phyloP scores from a whole-genome alignment of 2,888 invertebrate genomes.

The Leuctra nigra region DNA sequence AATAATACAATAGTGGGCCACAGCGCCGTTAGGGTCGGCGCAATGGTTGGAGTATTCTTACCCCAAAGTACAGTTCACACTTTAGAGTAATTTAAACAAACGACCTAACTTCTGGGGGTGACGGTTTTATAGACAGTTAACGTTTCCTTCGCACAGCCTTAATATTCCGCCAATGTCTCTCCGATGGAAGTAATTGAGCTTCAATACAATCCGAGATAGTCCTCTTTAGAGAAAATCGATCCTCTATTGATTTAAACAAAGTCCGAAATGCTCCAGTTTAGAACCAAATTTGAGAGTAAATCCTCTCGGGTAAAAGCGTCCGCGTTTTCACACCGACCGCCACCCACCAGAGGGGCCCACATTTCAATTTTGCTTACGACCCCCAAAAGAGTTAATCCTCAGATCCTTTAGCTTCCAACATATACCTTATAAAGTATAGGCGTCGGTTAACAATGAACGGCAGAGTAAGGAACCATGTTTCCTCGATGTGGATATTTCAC shows the following conservation, averaged over 20 bases:
- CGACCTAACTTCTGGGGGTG: conserved; percentile 9
- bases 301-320: neutral
- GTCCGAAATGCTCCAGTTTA: neutral
- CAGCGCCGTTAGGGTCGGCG: neutral
- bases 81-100: conserved; percentile 12
- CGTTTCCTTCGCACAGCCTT: conserved; percentile 2
- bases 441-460: conserved; percentile 11
- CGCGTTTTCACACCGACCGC: neutral
- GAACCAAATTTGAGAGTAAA: neutral
- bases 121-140: conserved; percentile 11
- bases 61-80: conserved; percentile 7
- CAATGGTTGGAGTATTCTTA: conserved; percentile 3
- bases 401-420: conserved; percentile 2
- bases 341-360: conserved; percentile 9
- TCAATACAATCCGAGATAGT: neutral
- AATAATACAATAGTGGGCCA: conserved; percentile 2
- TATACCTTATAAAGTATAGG: neutral
- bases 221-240: neutral
- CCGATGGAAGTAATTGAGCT: neutral
- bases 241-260: conserved; percentile 5
- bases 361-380: conserved; percentile 17
- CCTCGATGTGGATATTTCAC: conserved; percentile 13
- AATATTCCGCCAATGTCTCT: conserved; percentile 7
- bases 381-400: conserved; percentile 12
- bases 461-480: conserved; percentile 19